Base-by-base conservation (phyloP, 2,888 invertebrate genomes). In the Reticulitermes lucifugus region DNA sequence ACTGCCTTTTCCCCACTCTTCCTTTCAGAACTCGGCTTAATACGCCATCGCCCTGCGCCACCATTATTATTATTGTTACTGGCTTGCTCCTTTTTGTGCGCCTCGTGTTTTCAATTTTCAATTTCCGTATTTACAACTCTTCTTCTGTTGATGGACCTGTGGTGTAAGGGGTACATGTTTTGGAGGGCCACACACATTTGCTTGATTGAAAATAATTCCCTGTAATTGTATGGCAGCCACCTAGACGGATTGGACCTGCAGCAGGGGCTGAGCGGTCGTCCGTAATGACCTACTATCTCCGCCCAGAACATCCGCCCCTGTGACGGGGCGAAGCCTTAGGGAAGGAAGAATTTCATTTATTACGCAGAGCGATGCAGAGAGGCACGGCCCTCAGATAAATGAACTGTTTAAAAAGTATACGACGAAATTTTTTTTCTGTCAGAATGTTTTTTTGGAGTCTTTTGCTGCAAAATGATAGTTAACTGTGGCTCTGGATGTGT, bases 121-220 rank as follows among this genome's bases (percentile, higher is more conserved):
- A 80, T 80, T 60, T 80, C 80, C 80, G 35, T 80, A 55, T 80
- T 80, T 80, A 60, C 80, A 80, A 22, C 60, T 41, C 60, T 25
- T 10, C 79, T 60, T 22, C 60, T 80, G 80, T 35, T 80, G 80
- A 80, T 59, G 80, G 46, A 51, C 29, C 29, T 79, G 18, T 25
- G 12, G 70, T 70, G 55, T 12, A 55, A 43, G 22, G 75, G 75
- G 43, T 22, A 2, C 21, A 43, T 46, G 21, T 59, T 59, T 79
- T 29, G 22, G n/a, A 12, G 41, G 80, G 35, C 80, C 80, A 80
- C 80, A 80, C 80, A 80, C 80, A 60, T 80, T 60, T 80, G 21
- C 80, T 55, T 80, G 80, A 80, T 80, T 80, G 80, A 80, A 80
- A 80, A 80, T 80, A 60, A 80, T 60, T 55, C 73, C 80, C 22